Percentiles rank a stretch among this genome's conserved stretches.
phyloP scores from a whole-genome alignment of 2,113 vertebrate species.

The Cyprinus carpio region DNA sequence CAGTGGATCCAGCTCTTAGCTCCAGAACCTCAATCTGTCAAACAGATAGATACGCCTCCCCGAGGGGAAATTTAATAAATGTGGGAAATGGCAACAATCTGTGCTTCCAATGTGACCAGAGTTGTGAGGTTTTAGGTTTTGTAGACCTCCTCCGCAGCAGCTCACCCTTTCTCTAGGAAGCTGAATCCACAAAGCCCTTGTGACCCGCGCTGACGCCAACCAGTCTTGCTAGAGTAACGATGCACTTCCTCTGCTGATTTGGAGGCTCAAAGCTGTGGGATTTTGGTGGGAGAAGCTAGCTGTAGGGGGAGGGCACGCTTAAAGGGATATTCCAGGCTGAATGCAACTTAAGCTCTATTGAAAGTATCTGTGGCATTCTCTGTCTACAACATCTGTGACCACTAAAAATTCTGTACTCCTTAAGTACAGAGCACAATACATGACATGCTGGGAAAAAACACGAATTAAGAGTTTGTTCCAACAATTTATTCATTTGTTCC shows the following conservation, averaged over 20 bases:
- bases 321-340: slow-evolving; percentile 10
- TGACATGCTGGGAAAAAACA: not conserved
- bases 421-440: not conserved
- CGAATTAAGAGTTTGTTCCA: too few species aligned
- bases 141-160: slow-evolving; percentile 23
- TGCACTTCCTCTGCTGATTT: slow-evolving; percentile 68
- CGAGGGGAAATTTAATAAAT: slow-evolving; percentile 44
- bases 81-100: slow-evolving; percentile 51
- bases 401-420: not conserved
- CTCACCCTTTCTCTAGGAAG: slow-evolving; percentile 6
- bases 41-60: slow-evolving; percentile 11
- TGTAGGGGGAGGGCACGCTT: slow-evolving; percentile 18
- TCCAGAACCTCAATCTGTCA: slow-evolving; percentile 31
- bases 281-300: slow-evolving; percentile 33
- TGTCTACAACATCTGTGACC: slow-evolving; percentile 45
- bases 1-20: slow-evolving; percentile 50
- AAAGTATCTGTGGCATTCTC: not conserved
- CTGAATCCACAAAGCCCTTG: slow-evolving; percentile 61
- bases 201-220: slow-evolving; percentile 72
- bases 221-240: slow-evolving; percentile 75
- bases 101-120: slow-evolving; percentile 47
- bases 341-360: not conserved
- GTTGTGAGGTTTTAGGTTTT: slow-evolving; percentile 48
- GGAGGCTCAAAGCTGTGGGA: slow-evolving; percentile 48
- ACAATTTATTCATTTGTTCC: too few species aligned